Base-by-base conservation (phyloP, 2,113 vertebrate genomes). In the Albula glossodonta region DNA sequence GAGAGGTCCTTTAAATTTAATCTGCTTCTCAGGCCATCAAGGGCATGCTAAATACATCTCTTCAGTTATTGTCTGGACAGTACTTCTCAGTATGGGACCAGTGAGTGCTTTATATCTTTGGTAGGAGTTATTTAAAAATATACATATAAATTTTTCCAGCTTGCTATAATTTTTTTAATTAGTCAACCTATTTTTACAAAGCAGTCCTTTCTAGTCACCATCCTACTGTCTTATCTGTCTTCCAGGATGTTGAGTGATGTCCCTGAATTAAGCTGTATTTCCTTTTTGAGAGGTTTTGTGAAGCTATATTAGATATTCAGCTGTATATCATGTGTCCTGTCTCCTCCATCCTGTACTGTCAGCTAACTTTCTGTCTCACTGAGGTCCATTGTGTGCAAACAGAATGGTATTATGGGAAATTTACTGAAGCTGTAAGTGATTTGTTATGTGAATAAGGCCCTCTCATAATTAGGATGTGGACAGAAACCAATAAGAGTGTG, bases 1-100 rank as follows among this genome's bases (percentile, higher is more conserved):
- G 89, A 88, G 91, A 93, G 93, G 93, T 93, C 93, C 93, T 95
- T 93, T 94, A 94, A 94, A 94, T 93, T 90, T 94, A 95, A 95
- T 95, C 92, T 92, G 89, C 89, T 95, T 93, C 92, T 93, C 90
- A 84, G 51, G 52, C 83, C 86, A 87, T 83, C 84, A 77, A 93
- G 93, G 93, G 91, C 92, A 91, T 93, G 93, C 91, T 94, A 57
- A 83, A 83, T 83, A 56, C 93, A 95, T 94, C 93, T 93, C 90
- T 89, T 92, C 88, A 50, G 90, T 91, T 94, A 93, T 94, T 92
- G 90, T 93, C 94, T 92, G 91, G 93, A 93, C 93, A 92, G 90
- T 92, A 94, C 94, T 94, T 91, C 91, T 91, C 91, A 90, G 89
- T 91, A 91, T 91, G 90, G 91, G 88, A 94, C 90, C 83, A 85